Percentiles rank a stretch among this genome's conserved stretches.
Conservation (phyloP, 1,140 invertebrate genomes). For the Pogonomyrmex californicus region DNA sequence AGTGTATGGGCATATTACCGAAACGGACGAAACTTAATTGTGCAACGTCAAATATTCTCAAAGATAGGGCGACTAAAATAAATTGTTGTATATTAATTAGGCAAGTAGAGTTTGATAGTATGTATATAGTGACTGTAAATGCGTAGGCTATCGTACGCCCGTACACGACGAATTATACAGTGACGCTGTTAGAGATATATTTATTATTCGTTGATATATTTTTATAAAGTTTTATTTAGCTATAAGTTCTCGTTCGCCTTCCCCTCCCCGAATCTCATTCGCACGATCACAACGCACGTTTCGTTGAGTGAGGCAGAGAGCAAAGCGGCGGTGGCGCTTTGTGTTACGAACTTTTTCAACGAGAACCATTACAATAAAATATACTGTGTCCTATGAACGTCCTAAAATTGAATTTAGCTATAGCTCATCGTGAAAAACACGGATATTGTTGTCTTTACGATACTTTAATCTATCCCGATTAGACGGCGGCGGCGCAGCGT, state of each 20-base stretch:
- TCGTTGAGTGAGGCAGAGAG: conserved; percentile 49
- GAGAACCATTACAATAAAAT: conserved; percentile 65
- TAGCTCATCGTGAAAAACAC: conserved; percentile 25
- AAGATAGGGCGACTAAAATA: conserved; percentile 58
- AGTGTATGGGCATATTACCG: not conserved
- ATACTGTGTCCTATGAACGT: conserved; percentile 45
- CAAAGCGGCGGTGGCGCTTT: conserved; percentile 44
- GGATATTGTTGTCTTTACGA: conserved; percentile 52
- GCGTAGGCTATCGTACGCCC: conserved; percentile 75
- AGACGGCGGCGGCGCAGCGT: not conserved
- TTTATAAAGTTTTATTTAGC: conserved; percentile 86
- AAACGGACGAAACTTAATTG: conserved; percentile 35
- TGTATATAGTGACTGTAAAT: conserved; percentile 84
- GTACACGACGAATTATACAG: conserved; percentile 81
- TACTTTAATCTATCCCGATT: conserved; percentile 50
- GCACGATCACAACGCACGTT: conserved; percentile 64
- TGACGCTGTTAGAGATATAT: conserved; percentile 84
- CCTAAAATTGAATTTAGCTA: conserved; percentile 49
- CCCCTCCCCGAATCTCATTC: conserved; percentile 52
- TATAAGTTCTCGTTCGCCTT: conserved; percentile 81
- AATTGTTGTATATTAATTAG: conserved; percentile 82
- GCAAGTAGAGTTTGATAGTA: conserved; percentile 80
- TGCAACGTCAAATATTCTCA: conserved; percentile 52
- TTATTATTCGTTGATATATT: conserved; percentile 86
- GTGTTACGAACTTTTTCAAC: conserved; percentile 51